Evolutionary conservation across 2,797 vertebrate species (phyloP).

Genomic region (Pyrrhura leucotis): DNA sequence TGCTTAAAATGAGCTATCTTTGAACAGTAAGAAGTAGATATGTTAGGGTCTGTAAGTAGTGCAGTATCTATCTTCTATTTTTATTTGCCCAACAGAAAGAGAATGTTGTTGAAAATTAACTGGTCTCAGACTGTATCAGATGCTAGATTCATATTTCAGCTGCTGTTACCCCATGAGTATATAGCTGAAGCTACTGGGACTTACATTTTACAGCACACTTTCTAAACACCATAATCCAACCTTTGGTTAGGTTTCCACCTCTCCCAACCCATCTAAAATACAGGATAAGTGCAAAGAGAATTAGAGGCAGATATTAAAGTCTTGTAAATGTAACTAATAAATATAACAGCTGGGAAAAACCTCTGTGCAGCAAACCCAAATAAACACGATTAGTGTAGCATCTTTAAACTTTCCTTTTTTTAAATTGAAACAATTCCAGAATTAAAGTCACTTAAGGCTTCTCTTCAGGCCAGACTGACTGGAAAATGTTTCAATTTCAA

Average conservation of each 20-base stretch:
- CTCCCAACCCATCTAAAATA: not conserved
- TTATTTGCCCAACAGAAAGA: not conserved
- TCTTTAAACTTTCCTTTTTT: conserved; percentile 1
- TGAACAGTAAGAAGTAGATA: not conserved
- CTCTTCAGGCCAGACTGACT: conserved; percentile 3
- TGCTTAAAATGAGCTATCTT: not conserved
- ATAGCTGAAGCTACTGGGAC: not conserved
- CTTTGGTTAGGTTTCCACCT: not conserved
- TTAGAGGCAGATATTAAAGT: not conserved
- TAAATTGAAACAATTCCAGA: conserved; percentile 9
- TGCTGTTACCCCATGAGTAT: not conserved
- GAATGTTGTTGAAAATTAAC: not conserved
- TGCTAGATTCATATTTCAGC: not conserved
- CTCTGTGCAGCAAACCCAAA: not conserved
- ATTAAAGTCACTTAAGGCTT: conserved; percentile 11
- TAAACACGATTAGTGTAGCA: not conserved
- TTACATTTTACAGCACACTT: not conserved
- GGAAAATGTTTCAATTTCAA: conserved; percentile 46
- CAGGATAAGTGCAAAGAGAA: not conserved
- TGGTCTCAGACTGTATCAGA: not conserved
- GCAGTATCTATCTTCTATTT: not conserved
- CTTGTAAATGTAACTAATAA: conserved; percentile 9
- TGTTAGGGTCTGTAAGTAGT: not conserved
- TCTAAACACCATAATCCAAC: not conserved
- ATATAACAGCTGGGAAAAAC: conserved; percentile 59